Evolutionary conservation across 2,888 invertebrate species (phyloP).

Genomic region (Himalopsyche japonica): DNA sequence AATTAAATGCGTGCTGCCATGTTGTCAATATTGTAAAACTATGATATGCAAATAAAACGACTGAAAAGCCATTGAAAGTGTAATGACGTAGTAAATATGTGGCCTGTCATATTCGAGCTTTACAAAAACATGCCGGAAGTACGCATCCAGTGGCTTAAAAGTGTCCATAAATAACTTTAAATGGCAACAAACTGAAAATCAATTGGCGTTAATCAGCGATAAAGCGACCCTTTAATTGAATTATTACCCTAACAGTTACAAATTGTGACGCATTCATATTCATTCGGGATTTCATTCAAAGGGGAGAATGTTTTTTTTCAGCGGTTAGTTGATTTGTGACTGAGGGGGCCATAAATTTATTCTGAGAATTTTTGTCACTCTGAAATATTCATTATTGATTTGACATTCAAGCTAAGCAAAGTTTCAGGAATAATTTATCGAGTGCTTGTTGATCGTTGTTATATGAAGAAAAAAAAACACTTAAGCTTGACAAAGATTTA

Average conservation of each 20-base stretch:
- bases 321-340: slow-evolving; percentile 3
- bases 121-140: background rate
- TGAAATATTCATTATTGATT: background rate
- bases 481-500: too few species aligned
- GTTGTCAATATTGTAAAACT: too few species aligned
- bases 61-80: background rate
- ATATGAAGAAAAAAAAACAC: too few species aligned
- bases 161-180: background rate
- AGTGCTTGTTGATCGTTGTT: too few species aligned
- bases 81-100: background rate
- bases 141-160: background rate
- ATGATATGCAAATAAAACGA: too few species aligned
- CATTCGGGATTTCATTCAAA: background rate
- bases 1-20: too few species aligned
- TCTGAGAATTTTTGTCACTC: background rate
- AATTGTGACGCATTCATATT: slow-evolving; percentile 4
- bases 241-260: background rate
- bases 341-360: background rate
- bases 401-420: background rate
- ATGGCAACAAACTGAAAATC: background rate
- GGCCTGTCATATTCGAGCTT: background rate
- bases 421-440: background rate
- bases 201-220: slow-evolving; percentile 13
- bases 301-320: slow-evolving; percentile 2
- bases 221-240: background rate